Conservation (phyloP, 2,113 vertebrate species). For the Nansenia antarctica region DNA sequence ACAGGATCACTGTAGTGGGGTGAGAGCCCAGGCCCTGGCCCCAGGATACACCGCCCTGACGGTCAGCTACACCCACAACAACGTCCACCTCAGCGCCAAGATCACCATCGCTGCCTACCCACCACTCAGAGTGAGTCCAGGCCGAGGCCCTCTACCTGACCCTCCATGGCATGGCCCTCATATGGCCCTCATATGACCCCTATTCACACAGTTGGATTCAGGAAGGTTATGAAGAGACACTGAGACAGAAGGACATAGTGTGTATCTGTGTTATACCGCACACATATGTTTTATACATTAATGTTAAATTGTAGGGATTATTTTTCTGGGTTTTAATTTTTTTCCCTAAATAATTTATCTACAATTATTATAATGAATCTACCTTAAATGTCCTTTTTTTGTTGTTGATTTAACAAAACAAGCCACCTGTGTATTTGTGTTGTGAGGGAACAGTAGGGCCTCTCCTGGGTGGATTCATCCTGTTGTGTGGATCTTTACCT, state of each 20-base stretch:
- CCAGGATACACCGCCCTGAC: slow-evolving; percentile 80
- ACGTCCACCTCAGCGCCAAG: slow-evolving; percentile 81
- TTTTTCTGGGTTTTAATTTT: too few relatives aligned
- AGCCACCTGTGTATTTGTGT: not conserved
- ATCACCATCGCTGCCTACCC: slow-evolving; percentile 88
- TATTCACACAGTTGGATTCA: not conserved
- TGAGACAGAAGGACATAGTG: too few relatives aligned
- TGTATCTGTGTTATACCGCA: too few relatives aligned
- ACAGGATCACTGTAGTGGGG: slow-evolving; percentile 82
- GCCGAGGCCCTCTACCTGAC: not conserved
- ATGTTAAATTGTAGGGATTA: too few relatives aligned
- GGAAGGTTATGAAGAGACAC: too few relatives aligned
- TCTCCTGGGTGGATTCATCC: not conserved
- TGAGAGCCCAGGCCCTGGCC: slow-evolving; percentile 79
- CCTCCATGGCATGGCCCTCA: not conserved
- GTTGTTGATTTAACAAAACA: too few relatives aligned
- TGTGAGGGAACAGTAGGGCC: not conserved
- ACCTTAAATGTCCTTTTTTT: too few relatives aligned
- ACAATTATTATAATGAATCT: too few relatives aligned
- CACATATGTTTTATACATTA: too few relatives aligned
- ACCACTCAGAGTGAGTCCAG: slow-evolving; percentile 82
- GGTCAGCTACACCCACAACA: slow-evolving; percentile 85
- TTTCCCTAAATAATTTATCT: too few relatives aligned
- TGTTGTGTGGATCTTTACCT: not conserved
- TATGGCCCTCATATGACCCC: too few relatives aligned